Evolutionary conservation across 2,797 vertebrate species (phyloP), one percentile per base, ranked within the genome.

Genomic region (Catostomus latipinnis): DNA sequence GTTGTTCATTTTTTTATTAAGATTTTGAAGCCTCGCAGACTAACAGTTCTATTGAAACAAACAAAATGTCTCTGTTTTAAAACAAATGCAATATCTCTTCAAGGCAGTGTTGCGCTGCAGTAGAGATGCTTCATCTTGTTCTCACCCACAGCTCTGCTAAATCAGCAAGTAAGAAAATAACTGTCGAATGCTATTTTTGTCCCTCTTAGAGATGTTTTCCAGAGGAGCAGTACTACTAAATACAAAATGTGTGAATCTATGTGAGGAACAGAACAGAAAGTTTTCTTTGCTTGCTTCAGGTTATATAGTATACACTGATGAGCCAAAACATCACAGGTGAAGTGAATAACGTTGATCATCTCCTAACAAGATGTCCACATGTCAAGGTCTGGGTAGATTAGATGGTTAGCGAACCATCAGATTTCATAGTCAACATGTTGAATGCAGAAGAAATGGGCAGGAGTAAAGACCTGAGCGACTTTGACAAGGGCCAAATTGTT

Each of bases 71-170:
- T 70, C 13, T 3, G 12, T 54, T 70, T 49, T 16, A 43, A 16
- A 63, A 45, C 48, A 76, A 67, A 67, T n/a, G 14, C 43, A 8
- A 11, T 65, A 18, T 50, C 16, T 76, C 52, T 34, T 49, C 1
- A 48, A 68, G 7, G 1, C 34, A 22, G 45, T 16, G 48, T 61
- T 52, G 6, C 76, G 68, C 56, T 63, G 49, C 10, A 34, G 50
- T 56, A 71, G n/a, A 76, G 71, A 74, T 67, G 65, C 18, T 76
- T 9, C 54, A 76, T 75, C 67, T 67, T 74, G 60, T 65, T 74
- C 54, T 54, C 58, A 56, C 46, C 66, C 70, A 73, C 65, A 48
- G 74, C 52, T 71, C 71, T 50, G 65, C 60, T 52, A 74, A 58
- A 70, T 57, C 70, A 78, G 74, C 50, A 71, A 74, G 50, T 13